These are phyloP conservation scores for Anthophora plumipes DNA, from an alignment of 2,888 invertebrate genomes.

Conservation along the genomic window DNA sequence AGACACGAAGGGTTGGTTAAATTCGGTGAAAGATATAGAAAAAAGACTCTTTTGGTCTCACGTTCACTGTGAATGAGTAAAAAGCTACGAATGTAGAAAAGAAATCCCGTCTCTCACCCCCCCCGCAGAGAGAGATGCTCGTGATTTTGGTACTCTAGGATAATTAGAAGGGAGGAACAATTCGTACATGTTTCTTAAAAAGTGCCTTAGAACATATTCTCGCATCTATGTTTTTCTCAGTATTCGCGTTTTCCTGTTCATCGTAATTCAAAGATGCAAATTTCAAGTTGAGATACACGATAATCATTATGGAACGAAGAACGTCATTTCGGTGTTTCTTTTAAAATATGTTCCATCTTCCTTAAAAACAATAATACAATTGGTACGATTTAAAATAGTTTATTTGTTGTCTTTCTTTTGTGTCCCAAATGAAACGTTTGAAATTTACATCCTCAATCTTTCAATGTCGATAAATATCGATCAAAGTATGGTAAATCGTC, in stretches of 20 bases:
- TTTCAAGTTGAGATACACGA: neutral
- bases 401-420: neutral
- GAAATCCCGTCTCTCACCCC: no score
- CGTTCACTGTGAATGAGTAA: neutral
- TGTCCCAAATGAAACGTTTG: no score
- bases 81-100: conserved; percentile 26
- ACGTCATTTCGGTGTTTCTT: no score
- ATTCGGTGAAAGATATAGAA: neutral
- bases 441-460: neutral
- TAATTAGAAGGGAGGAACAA: neutral
- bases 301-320: neutral
- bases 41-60: neutral
- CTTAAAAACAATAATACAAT: neutral
- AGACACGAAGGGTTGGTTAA: neutral
- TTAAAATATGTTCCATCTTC: neutral
- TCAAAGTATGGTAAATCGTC: conserved; percentile 1
- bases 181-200: neutral
- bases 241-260: neutral
- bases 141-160: neutral
- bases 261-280: neutral
- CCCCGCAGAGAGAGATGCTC: neutral
- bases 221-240: neutral
- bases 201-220: neutral
- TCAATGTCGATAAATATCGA: neutral
- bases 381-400: neutral